Evolutionary conservation across 2,888 invertebrate genomes (phyloP).

Genomic region (Pteria penguin): DNA sequence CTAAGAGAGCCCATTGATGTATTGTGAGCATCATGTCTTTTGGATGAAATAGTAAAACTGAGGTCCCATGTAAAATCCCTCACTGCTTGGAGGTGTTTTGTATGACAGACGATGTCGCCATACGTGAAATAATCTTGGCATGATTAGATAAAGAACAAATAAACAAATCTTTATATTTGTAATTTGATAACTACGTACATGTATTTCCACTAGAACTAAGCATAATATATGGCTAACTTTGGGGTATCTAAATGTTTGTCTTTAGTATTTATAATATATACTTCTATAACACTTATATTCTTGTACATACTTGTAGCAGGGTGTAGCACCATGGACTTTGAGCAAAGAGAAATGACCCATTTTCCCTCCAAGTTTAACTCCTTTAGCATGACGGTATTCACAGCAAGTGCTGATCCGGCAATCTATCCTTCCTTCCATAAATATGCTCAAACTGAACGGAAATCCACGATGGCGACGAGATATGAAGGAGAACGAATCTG

Average conservation of each 20-base stretch:
- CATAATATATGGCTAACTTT: background rate
- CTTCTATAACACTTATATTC: too few relatives aligned
- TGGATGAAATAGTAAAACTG: too few relatives aligned
- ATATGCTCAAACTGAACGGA: constrained; percentile 80
- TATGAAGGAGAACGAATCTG: constrained; percentile 79
- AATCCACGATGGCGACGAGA: constrained; percentile 80
- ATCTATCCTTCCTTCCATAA: constrained; percentile 79
- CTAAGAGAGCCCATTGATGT: too few relatives aligned
- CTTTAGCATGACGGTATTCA: constrained; percentile 79
- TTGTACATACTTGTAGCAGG: constrained; percentile 75
- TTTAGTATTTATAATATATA: too few relatives aligned
- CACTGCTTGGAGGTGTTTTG: too few relatives aligned
- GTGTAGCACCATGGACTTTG: constrained; percentile 75
- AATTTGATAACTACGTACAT: background rate
- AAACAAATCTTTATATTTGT: too few relatives aligned
- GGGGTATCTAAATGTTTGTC: too few relatives aligned
- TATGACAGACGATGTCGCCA: too few relatives aligned
- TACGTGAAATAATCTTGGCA: too few relatives aligned
- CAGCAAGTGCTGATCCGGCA: constrained; percentile 80
- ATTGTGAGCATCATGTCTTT: too few relatives aligned
- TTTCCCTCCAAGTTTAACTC: constrained; percentile 78
- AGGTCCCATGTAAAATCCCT: too few relatives aligned
- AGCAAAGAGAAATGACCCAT: constrained; percentile 80
- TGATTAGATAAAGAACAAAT: too few relatives aligned
- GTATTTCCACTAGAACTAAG: background rate